phyloP scores from a whole-genome alignment of 1,140 invertebrate species.

The Drosophila novamexicana region DNA sequence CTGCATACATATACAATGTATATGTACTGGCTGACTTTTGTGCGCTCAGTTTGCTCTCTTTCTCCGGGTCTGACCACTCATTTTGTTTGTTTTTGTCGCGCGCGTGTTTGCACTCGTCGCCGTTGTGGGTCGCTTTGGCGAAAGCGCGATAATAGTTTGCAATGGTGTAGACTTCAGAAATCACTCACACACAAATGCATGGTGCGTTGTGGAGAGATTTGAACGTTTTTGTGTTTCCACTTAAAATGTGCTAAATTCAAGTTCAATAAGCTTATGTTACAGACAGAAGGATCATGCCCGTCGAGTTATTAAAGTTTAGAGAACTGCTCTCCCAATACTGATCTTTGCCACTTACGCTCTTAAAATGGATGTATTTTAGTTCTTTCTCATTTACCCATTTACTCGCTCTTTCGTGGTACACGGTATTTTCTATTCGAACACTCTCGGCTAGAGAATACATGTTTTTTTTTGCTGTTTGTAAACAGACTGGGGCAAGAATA shows the following conservation, averaged over 20 bases:
- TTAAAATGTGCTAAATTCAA: background rate
- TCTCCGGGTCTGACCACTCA: constrained; percentile 17
- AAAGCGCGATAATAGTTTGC: constrained; percentile 62
- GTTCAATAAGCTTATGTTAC: no score
- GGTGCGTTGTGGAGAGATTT: constrained; percentile 43
- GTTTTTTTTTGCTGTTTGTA: constrained; percentile 55
- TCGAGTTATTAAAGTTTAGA: no score
- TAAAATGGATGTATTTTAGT: background rate
- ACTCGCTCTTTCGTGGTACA: background rate
- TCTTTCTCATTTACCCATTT: background rate
- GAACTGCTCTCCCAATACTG: no score
- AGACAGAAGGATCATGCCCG: no score
- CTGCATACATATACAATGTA: constrained; percentile 4
- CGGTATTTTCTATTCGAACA: background rate
- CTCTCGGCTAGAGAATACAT: background rate
- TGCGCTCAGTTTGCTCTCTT: background rate
- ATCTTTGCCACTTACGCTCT: background rate
- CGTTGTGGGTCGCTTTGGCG: constrained; percentile 53
- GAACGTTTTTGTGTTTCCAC: constrained; percentile 30
- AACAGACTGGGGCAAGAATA: constrained; percentile 46
- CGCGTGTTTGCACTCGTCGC: constrained; percentile 69
- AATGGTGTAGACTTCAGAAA: constrained; percentile 33
- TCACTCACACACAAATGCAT: constrained; percentile 11
- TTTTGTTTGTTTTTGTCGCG: constrained; percentile 73
- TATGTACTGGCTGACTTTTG: constrained; percentile 14